Conservation (phyloP, 1,140 invertebrate species). For the Cydia amplana region DNA sequence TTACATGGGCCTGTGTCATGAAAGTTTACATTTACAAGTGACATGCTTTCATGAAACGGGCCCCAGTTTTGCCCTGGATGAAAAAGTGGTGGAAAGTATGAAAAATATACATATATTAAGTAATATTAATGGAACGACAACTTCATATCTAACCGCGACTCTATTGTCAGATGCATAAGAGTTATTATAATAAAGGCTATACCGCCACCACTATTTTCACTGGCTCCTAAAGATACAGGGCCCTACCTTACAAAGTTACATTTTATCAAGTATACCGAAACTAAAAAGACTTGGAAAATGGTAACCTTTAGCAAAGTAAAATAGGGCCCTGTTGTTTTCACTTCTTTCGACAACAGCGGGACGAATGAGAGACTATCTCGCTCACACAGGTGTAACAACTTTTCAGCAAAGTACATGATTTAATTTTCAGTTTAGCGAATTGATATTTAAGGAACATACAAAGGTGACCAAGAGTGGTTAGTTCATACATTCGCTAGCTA, state of each 20-base stretch:
- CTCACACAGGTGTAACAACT: background rate
- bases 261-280: background rate
- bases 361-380: background rate
- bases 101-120: background rate
- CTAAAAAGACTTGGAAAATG: background rate
- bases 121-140: background rate
- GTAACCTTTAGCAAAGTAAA: background rate
- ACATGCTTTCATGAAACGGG: background rate
- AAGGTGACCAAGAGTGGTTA: background rate
- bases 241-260: background rate
- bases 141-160: background rate
- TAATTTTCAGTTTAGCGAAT: background rate
- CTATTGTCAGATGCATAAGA: slow-evolving; percentile 6
- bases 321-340: background rate
- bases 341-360: background rate
- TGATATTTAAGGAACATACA: background rate
- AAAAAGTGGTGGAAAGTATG: background rate
- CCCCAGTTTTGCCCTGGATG: background rate
- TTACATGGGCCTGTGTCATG: background rate
- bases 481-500: background rate
- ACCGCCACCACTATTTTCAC: slow-evolving; percentile 1
- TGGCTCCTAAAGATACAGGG: background rate
- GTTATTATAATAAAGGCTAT: background rate
- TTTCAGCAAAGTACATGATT: background rate
- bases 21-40: background rate